Evolutionary conservation across 1,140 invertebrate species (phyloP), one percentile per base, ranked within the genome.

Genomic region (Drosophila carrolli): DNA sequence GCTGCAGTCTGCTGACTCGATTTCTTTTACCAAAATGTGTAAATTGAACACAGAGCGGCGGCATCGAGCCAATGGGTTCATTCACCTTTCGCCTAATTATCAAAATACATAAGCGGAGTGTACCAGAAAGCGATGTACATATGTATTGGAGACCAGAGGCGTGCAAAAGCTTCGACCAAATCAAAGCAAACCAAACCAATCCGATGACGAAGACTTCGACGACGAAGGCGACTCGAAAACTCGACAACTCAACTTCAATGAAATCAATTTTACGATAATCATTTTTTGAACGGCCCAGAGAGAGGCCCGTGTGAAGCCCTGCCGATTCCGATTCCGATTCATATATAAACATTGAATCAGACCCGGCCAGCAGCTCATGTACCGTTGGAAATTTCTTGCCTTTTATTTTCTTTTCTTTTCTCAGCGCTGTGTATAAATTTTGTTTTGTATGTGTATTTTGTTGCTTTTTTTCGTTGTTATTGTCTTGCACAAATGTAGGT

Each of bases 261-360:
- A 89, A 89, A 90, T 85, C 85, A 89, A 89, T 89, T 89, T 89
- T 85, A 89, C 84, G 84, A 89, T 89, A 89, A 89, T 90, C 78
- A 84, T 78, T 89, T 88, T 80, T 48, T 82, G 81, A 83, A 75
- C 76, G 80, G 67, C 66, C 50, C 59, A 77, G 13, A 23, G 56
- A 72, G 46, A 51, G 41, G 70, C 50, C 71, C 60, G 80, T 61
- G 82, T 81, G 82, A 88, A 88, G 83, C 83, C 82, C 82, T 86
- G 78, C 62, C 65, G 83, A 76, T 32, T 32, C 29, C 65, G 83
- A 76, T 32, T 32, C 29, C 29, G 29, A 32, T 85, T 74, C 61
- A 88, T 68, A 65, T 63, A 48, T 78, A 79, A 72, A 80, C 78
- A 79, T 88, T 88, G 83, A 86, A 67, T 89, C 83, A 89, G 63